phyloP scores from a whole-genome alignment of 2,113 vertebrate genomes.

The Pedionomus torquatus region DNA sequence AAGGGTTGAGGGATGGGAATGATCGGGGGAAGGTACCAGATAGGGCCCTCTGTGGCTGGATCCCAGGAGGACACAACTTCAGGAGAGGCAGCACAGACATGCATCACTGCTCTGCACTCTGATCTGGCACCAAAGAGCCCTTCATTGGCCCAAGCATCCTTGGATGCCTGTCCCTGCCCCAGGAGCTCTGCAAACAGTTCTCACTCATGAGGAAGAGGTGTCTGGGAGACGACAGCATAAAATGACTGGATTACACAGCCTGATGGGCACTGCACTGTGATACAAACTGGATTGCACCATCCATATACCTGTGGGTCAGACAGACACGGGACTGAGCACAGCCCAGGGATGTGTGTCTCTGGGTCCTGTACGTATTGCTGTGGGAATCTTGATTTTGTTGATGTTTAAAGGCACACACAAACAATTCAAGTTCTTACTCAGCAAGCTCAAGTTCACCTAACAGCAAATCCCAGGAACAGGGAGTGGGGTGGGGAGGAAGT shows the following conservation, averaged over 20 bases:
- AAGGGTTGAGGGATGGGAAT: background rate
- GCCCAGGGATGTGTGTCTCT: background rate
- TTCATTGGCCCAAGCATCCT: background rate
- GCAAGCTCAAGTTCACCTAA: background rate
- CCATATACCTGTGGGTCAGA: background rate
- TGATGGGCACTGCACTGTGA: background rate
- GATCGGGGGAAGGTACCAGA: background rate
- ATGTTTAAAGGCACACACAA: background rate
- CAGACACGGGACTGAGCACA: background rate
- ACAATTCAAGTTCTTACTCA: background rate
- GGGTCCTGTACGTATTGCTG: background rate
- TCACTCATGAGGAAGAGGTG: background rate
- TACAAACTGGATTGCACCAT: background rate
- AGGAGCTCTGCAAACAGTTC: background rate
- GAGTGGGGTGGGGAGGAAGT: background rate
- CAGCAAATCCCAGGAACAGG: background rate
- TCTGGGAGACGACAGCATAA: background rate
- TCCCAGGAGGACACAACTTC: background rate
- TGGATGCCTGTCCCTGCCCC: rapidly evolving
- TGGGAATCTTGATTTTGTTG: background rate
- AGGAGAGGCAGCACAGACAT: background rate
- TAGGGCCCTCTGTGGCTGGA: background rate
- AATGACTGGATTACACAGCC: background rate
- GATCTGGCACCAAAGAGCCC: background rate
- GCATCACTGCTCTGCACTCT: background rate